phyloP scores from a whole-genome alignment of 1,140 invertebrate species.

The Euura lappo region DNA sequence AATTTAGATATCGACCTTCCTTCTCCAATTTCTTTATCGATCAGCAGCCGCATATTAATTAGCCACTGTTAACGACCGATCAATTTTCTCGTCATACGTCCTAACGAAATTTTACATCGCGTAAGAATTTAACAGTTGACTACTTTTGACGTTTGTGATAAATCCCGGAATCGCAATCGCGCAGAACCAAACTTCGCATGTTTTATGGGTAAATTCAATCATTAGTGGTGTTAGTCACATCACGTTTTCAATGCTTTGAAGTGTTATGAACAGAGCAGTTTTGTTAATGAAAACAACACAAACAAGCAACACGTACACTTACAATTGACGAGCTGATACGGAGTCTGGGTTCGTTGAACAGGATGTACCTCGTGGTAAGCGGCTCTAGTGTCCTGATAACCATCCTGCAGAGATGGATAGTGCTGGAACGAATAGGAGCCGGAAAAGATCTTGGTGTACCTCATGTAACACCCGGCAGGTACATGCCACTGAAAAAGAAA shows the following conservation, averaged over 20 bases:
- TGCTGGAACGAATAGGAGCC: slow-evolving; percentile 46
- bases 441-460: slow-evolving; percentile 53
- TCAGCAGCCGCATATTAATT: neutral
- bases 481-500: slow-evolving; percentile 46
- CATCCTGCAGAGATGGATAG: slow-evolving; percentile 31
- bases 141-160: too few relatives aligned
- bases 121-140: too few relatives aligned
- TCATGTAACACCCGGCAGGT: slow-evolving; percentile 53
- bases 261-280: neutral
- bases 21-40: neutral
- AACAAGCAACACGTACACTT: slow-evolving; percentile 40
- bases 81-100: neutral
- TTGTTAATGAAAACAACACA: neutral
- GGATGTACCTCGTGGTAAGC: slow-evolving; percentile 49
- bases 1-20: slow-evolving; percentile 17
- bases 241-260: neutral
- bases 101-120: neutral
- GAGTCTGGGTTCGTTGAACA: slow-evolving; percentile 33
- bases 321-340: slow-evolving; percentile 44
- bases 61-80: neutral
- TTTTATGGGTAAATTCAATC: too few relatives aligned
- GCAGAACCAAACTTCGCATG: neutral
- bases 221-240: neutral
- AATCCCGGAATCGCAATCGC: too few relatives aligned
- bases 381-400: slow-evolving; percentile 40